Evolutionary conservation across 2,888 invertebrate species (phyloP).

Genomic region (Leptarthrus brevirostris): DNA sequence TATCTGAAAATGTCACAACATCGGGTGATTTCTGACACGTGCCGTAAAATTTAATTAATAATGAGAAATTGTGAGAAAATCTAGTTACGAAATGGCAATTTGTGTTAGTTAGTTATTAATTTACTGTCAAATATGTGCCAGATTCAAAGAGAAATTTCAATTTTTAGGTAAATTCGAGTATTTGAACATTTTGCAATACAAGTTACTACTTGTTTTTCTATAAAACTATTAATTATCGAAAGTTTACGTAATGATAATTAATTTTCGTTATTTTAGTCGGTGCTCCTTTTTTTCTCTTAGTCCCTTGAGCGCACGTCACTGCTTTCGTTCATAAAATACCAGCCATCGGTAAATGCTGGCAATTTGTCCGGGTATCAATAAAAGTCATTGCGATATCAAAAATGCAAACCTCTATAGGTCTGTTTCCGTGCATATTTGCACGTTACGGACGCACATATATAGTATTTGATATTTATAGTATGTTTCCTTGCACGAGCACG

Average conservation of each 20-base stretch:
- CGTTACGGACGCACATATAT: too few species aligned
- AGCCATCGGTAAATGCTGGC: not conserved
- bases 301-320: too few species aligned
- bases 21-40: not conserved
- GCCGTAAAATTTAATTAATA: constrained; percentile 7
- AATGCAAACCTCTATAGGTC: not conserved
- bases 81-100: not conserved
- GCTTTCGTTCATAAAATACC: too few species aligned
- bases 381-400: not conserved
- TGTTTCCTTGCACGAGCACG: not conserved
- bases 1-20: not conserved
- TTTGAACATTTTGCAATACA: too few species aligned
- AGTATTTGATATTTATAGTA: not conserved
- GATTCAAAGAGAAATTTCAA: too few species aligned
- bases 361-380: not conserved
- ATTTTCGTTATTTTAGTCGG: too few species aligned
- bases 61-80: constrained; percentile 7
- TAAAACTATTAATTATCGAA: too few species aligned
- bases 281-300: too few species aligned
- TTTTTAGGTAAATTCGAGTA: too few species aligned
- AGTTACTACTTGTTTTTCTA: too few species aligned
- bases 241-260: too few species aligned
- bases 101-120: not conserved
- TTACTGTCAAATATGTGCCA: not conserved
- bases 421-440: not conserved